A percentile compares a stretch with the other conserved stretches of the same genome.
These are phyloP conservation scores for Helogale parvula DNA, from an alignment of 2,113 vertebrate genomes.

Conservation along the genomic window DNA sequence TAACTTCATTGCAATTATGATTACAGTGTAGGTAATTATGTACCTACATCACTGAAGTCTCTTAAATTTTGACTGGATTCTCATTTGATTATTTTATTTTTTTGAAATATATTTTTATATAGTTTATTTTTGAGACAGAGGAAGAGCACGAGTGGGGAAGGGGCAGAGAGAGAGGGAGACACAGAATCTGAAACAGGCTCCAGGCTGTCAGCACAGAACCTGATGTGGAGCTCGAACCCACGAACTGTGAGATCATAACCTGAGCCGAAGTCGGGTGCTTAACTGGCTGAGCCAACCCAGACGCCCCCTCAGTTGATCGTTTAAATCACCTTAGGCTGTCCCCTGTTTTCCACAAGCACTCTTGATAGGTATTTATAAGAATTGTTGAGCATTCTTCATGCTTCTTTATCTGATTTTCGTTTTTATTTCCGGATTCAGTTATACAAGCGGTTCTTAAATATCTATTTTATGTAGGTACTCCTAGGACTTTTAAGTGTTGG, in stretches of 20 bases:
- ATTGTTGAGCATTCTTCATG: neutral
- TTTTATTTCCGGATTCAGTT: neutral
- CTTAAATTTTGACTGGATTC: slow-evolving; percentile 6
- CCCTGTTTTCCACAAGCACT: neutral
- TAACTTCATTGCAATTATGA: neutral
- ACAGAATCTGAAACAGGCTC: too few species aligned
- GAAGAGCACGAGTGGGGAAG: too few species aligned
- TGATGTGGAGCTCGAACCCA: too few species aligned
- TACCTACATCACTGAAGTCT: neutral
- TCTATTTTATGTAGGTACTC: neutral
- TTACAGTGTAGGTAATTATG: neutral
- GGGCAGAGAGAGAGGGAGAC: too few species aligned
- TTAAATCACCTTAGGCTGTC: neutral
- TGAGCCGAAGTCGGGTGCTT: too few species aligned
- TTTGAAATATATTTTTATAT: too few species aligned
- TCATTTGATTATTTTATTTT: neutral
- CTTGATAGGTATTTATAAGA: neutral
- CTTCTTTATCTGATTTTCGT: neutral
- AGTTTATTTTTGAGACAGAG: too few species aligned
- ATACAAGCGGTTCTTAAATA: neutral
- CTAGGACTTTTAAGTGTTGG: neutral
- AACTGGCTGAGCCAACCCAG: too few species aligned
- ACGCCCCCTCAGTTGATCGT: neutral
- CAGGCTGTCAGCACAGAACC: too few species aligned
- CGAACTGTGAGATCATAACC: too few species aligned